Base-by-base conservation (phyloP, 2,797 vertebrate species). In the Mionectes olivaceus region DNA sequence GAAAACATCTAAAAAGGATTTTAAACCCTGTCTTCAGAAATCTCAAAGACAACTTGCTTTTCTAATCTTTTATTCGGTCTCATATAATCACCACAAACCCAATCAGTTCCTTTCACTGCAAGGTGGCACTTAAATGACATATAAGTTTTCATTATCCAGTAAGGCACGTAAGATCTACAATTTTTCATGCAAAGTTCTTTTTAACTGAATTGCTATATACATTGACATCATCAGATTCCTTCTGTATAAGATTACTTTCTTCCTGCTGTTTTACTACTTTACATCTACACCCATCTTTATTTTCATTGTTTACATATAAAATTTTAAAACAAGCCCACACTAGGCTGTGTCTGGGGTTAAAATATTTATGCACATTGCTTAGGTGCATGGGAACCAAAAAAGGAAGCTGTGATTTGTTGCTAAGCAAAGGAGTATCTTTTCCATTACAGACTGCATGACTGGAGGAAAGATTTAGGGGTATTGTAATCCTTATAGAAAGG, bases 291-390 rank as follows among this genome's bases (percentile, higher is more conserved):
- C 33, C 17, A 18, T 59, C n/a, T 65, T 22, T 77, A 10, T 74
- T 85, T 84, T 83, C 37, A 60, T 50, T 93, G 41, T 68, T 79
- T 89, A 89, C 24, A 17, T 28, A 73, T 47, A 69, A 87, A 77
- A 74, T 59, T 78, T 93, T 84, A 79, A 81, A 87, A 67, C 41
- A 89, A 87, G 19, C 11, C 19, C 39, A 65, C 68, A 65, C 5
- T 39, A 47, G 13, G 5, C 56, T 37, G 67, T 13, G 23, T 37
- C 28, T 60, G 27, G 39, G 32, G 79, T 84, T 96, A 79, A 96
- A 96, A 67, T 76, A 92, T 90, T 94, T 91, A 94, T 94, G 82
- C 55, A 61, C 12, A 17, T 52, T 93, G 57, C 64, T 83, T 14
- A 92, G 78, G 55, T 93, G 39, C 55, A 80, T 23, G 39, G 67